Evolutionary conservation across 2,113 vertebrate genomes (phyloP), one percentile per base, ranked within the genome.

Genomic region (Saimiri boliviensis): DNA sequence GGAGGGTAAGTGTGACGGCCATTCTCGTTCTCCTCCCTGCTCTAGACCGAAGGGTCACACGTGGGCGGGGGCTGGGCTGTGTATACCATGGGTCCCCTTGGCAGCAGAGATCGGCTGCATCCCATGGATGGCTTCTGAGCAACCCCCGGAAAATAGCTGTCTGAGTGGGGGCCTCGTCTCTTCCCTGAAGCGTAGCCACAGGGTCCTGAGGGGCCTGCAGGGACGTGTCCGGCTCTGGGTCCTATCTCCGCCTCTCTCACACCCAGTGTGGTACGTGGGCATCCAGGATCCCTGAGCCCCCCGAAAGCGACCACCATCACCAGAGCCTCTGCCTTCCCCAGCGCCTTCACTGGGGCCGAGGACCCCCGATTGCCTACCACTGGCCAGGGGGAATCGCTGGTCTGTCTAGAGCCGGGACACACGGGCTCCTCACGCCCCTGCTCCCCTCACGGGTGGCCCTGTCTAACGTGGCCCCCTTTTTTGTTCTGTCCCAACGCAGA

Each of bases 1-100:
- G 5, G 99, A 99, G 97, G 99, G 99, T 99, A 98, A 99, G 99
- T 99, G 91, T 60, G 37, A 4, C 49, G 19, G 66, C 20, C 32
- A 0, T 40, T 21, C 8, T 37, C 25, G 10, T 32, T 35, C 3
- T 21, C 4, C 35, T 8, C 45, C 8, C 1, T 21, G 30, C 45
- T 70, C 63, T 17, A 19, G 19, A 27, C 12, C 35, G 76, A n/a
- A 52, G 70, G 60, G 13, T 56, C 4, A 4, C 68, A 1, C 1
- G 0, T 4, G 40, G 49, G 71, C 23, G 4, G 37, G 45, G 0
- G 0, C 6, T n/a, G 3, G 7, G 4, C 60, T 63, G 27, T 32
- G 60, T 30, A 6, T 30, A 63, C 27, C 60, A 6, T 13, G 12
- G 27, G 60, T 14, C 60, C 60, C 60, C 12, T 30, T 0, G 8